Conservation (phyloP, 2,888 invertebrate species). For the Sussaba pulchella region DNA sequence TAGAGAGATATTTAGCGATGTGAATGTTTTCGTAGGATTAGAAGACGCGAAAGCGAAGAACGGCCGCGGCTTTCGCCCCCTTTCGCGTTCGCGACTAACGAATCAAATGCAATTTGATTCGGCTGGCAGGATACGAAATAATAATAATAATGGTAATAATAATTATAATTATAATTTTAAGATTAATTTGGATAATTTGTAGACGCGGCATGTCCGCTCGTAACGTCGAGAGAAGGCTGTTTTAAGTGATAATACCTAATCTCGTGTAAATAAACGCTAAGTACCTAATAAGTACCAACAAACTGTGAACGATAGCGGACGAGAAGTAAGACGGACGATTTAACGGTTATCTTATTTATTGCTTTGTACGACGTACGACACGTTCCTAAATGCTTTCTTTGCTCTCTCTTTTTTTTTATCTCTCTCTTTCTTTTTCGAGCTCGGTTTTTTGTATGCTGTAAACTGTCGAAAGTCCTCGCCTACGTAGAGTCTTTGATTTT, state of each 20-base stretch:
- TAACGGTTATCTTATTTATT: slow-evolving; percentile 9
- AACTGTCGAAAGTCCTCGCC: slow-evolving; percentile 72
- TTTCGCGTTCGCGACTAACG: slow-evolving; percentile 52
- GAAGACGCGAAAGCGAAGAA: slow-evolving; percentile 5
- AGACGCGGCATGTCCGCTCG: slow-evolving; percentile 29
- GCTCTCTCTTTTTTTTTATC: not conserved
- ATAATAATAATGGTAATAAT: not conserved
- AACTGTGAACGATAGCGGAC: slow-evolving; percentile 65
- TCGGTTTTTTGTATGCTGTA: slow-evolving; percentile 69
- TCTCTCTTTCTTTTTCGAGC: slow-evolving; percentile 45
- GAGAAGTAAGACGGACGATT: slow-evolving; percentile 53
- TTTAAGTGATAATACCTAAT: slow-evolving; percentile 62
- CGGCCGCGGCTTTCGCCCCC: slow-evolving; percentile 18
- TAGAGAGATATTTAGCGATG: slow-evolving; percentile 55
- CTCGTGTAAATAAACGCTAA: slow-evolving; percentile 72
- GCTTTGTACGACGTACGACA: not conserved
- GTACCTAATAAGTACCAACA: slow-evolving; percentile 68
- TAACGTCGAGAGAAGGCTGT: slow-evolving; percentile 55
- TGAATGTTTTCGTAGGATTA: slow-evolving; percentile 33
- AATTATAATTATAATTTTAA: not conserved
- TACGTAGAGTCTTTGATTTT: slow-evolving; percentile 3
- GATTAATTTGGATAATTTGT: slow-evolving; percentile 47
- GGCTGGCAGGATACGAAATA: slow-evolving; percentile 19
- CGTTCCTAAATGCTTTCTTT: no score
- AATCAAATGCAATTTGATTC: slow-evolving; percentile 38